Evolutionary conservation across 2,113 vertebrate genomes (phyloP), one percentile per base, ranked within the genome.

Genomic region (Lepisosteus oculatus): DNA sequence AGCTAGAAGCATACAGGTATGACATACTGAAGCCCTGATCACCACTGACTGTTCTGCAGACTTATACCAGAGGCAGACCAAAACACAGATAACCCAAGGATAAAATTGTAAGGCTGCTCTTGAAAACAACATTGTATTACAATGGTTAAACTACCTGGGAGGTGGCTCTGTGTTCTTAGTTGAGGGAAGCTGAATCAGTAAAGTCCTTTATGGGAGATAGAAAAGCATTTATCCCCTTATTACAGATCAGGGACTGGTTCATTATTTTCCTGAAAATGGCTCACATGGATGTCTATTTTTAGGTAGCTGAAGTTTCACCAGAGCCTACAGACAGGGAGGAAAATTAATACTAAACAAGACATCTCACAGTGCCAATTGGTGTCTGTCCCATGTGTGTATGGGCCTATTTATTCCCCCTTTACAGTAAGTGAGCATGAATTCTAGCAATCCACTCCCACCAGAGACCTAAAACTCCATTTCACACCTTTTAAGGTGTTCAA

Each of bases 401-500:
- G 73, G 72, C 81, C 80, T 84, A 78, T 80, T 81, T 82, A 78
- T 79, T 84, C 83, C 81, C 79, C 68, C 74, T 57, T 74, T 64
- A 75, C 80, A 65, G 79, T 79, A 74, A 75, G 66, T 81, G 76
- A 64, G 67, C 45, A 67, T 43, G 54, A 55, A 54, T 11, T 69
- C n/a, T 15, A 55, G 14, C 14, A 63, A 1, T 11, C 7, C 6
- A 12, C 12, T 65, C 72, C 59, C 61, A 51, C 29, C 15, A 44
- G 45, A 80, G 74, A 83, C 85, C 86, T 83, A 84, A 85, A 86
- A 87, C 82, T 86, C 85, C 79, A 85, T 85, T 92, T 92, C 85
- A 84, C 91, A 92, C 89, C 80, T 91, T 82, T 45, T 59, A 77
- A 86, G 88, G 89, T 93, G 90, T 93, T 83, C 85, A 81, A 91